These are phyloP conservation scores for Sinohyriopsis cumingii DNA, from an alignment of 2,888 invertebrate species.

Conservation along the genomic window DNA sequence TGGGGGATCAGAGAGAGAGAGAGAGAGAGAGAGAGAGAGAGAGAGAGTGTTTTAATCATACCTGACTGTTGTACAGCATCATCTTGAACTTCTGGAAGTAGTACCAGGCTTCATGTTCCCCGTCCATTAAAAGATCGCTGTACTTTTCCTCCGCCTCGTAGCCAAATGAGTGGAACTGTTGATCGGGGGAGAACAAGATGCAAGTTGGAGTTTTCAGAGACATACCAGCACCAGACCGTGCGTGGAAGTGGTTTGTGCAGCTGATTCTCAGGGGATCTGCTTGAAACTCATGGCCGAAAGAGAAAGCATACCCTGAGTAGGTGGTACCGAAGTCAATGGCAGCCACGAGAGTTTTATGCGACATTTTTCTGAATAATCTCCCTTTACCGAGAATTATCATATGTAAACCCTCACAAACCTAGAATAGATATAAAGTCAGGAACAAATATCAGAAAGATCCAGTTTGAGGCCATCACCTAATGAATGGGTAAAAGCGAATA, in stretches of 20 bases:
- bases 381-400: too few species aligned
- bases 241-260: too few species aligned
- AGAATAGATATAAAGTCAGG: too few species aligned
- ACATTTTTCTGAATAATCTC: too few species aligned
- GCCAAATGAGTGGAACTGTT: slow-evolving; percentile 4
- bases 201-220: slow-evolving; percentile 8
- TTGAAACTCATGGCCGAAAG: neutral
- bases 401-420: too few species aligned
- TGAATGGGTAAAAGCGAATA: too few species aligned
- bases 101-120: slow-evolving; percentile 3
- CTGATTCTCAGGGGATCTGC: neutral
- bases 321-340: too few species aligned
- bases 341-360: too few species aligned
- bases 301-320: too few species aligned
- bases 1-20: neutral
- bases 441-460: too few species aligned
- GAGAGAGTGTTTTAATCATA: neutral
- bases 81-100: slow-evolving; percentile 9
- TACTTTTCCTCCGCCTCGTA: slow-evolving; percentile 8
- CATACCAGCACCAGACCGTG: neutral
- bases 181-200: slow-evolving; percentile 1
- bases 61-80: slow-evolving; percentile 4
- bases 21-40: too few species aligned
- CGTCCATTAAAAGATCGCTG: neutral
- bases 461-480: too few species aligned